Conservation (phyloP, 2,113 vertebrate species). For the Urocolius indicus region DNA sequence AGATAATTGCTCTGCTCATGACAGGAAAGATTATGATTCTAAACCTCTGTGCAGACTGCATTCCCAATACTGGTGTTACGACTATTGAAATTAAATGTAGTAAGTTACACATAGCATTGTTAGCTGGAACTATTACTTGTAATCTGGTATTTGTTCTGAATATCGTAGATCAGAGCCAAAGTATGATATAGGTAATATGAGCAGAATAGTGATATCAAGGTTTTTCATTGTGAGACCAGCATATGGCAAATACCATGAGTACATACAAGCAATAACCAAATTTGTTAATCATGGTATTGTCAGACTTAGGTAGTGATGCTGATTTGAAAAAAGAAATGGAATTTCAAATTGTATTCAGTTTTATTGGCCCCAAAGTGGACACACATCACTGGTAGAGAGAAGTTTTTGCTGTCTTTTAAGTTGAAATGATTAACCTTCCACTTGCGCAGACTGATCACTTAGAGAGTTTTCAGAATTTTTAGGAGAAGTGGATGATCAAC, state of each 20-base stretch:
- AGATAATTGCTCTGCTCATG: background rate
- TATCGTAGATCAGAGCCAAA: background rate
- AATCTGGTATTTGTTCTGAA: background rate
- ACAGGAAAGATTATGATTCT: background rate
- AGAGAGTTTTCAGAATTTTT: background rate
- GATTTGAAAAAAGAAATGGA: background rate
- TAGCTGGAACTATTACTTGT: background rate
- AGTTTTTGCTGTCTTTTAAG: background rate
- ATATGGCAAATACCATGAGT: background rate
- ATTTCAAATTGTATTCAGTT: background rate
- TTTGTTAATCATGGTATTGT: background rate
- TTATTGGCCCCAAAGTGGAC: background rate
- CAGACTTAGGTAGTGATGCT: background rate
- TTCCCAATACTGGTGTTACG: background rate
- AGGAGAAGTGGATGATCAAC: background rate
- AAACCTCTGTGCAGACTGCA: background rate
- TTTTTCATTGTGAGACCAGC: background rate
- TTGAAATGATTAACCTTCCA: background rate
- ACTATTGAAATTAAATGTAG: background rate
- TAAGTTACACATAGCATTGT: background rate
- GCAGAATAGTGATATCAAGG: background rate
- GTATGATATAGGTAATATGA: background rate
- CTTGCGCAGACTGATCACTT: background rate
- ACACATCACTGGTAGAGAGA: background rate
- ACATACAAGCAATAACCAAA: background rate